Base-by-base conservation (phyloP, 2,888 invertebrate genomes). In the Hypercompe scribonia region DNA sequence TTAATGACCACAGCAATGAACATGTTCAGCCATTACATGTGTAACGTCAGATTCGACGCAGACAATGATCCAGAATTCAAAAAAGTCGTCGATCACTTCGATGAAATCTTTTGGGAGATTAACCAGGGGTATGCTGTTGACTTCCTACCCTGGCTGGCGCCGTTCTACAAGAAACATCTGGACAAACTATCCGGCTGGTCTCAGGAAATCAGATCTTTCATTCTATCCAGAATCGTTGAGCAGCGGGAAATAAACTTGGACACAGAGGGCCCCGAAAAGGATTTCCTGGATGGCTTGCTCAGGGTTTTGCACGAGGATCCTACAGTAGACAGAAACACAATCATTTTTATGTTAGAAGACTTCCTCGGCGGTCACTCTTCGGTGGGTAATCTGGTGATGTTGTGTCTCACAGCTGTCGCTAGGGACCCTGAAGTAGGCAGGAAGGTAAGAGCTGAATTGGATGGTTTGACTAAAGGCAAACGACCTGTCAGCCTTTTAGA, bases 81-180 rank as follows among this genome's bases (percentile, higher is more conserved):
- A 68, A 95, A 96, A 73, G 96, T 97, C 11, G 97, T 98, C 0
- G 94, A 97, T 36, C 96, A 96, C 74, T 98, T 98, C 89, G 98
- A 98, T 85, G 97, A 98, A 83, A 98, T 99, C 70, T 99, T 99
- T 93, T 98, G 98, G 97, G 98, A 98, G 88, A 98, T 99, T 79
- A 99, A 98, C 90, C 98, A 98, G 85, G 98, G 98, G 0, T 98
- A 98, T 89, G 97, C 98, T 0, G 96, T 98, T 0, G 99, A 99
- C 86, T 98, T 98, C 86, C 87, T 99, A 34, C 98, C 98, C 0
- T 98, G 98, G 97, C 90, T 98, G 0, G 94, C 96, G 1, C 98
- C 98, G 0, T 96, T 98, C 76, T 98, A 98, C 90, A 92, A 92
- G 5, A 94, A 95, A 4, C 97, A 98, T 85, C 96, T 98, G 93